phyloP scores from a whole-genome alignment of 2,888 invertebrate species.

The Conistra vaccinii region DNA sequence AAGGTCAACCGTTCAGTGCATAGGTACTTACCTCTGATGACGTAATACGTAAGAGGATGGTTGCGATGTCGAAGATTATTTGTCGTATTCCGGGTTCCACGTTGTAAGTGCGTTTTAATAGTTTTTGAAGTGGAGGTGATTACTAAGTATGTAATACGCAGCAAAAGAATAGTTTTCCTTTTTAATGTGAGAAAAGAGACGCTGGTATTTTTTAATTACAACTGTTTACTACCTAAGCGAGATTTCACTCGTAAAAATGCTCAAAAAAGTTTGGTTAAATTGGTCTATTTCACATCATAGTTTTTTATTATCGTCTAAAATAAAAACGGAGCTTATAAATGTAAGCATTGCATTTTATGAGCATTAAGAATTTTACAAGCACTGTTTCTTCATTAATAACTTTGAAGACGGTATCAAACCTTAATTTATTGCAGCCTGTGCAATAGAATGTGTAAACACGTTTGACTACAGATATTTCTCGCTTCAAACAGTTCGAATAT shows the following conservation, averaged over 20 bases:
- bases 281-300: constrained; percentile 11
- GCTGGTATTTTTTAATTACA: neutral
- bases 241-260: constrained; percentile 1
- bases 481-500: neutral
- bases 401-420: neutral
- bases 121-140: neutral
- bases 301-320: constrained; percentile 9
- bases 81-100: constrained; percentile 56
- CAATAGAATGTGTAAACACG: constrained; percentile 21
- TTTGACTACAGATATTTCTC: neutral
- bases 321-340: neutral
- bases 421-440: neutral
- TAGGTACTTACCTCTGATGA: constrained; percentile 24
- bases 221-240: neutral
- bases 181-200: constrained; percentile 14
- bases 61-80: constrained; percentile 28
- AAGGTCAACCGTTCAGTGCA: constrained; percentile 71
- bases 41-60: constrained; percentile 28
- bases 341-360: neutral
- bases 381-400: neutral
- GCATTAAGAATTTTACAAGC: neutral
- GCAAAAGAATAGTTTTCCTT: neutral
- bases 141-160: neutral
- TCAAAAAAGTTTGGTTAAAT: neutral
- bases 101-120: constrained; percentile 32